A percentile compares a stretch with the other conserved stretches of the same genome.
These are phyloP conservation scores for Lerema accius DNA, from an alignment of 1,140 invertebrate genomes.

Conservation along the genomic window DNA sequence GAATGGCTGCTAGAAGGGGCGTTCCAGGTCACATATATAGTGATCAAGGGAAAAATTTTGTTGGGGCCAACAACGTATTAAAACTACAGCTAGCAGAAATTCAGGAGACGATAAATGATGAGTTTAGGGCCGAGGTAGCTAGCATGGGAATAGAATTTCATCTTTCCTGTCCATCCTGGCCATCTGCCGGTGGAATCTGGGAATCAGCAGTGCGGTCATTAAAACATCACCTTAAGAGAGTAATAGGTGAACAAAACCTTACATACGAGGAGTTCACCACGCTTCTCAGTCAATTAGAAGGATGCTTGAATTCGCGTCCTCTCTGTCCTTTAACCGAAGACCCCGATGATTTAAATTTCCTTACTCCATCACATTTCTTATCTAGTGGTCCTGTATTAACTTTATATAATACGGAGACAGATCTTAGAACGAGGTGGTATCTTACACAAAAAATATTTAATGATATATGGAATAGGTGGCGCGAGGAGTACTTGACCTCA, in stretches of 20 bases:
- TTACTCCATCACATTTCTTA: slow-evolving; percentile 47
- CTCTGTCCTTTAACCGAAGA: slow-evolving; percentile 34
- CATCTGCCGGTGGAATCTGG: background rate
- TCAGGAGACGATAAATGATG: too few species aligned
- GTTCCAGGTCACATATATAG: slow-evolving; percentile 6
- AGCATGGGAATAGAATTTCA: background rate
- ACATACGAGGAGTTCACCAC: slow-evolving; percentile 7
- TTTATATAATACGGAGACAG: too few species aligned
- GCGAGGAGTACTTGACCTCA: slow-evolving; percentile 50
- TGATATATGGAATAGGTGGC: slow-evolving; percentile 42
- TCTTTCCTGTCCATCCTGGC: background rate
- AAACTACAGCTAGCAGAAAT: background rate
- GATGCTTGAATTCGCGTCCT: slow-evolving; percentile 5
- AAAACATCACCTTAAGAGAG: too few species aligned
- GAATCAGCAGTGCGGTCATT: background rate
- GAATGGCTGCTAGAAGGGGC: background rate
- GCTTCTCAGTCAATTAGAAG: slow-evolving; percentile 5
- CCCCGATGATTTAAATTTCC: slow-evolving; percentile 3
- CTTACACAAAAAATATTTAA: slow-evolving; percentile 39
- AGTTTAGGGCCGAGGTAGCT: background rate
- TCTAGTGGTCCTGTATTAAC: too few species aligned
- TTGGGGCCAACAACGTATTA: slow-evolving; percentile 1
- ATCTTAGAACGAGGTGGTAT: slow-evolving; percentile 42
- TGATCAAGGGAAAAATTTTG: background rate
- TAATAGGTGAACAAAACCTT: background rate